These are phyloP conservation scores for Lasiommata megera DNA, from an alignment of 2,888 invertebrate species.

Conservation along the genomic window DNA sequence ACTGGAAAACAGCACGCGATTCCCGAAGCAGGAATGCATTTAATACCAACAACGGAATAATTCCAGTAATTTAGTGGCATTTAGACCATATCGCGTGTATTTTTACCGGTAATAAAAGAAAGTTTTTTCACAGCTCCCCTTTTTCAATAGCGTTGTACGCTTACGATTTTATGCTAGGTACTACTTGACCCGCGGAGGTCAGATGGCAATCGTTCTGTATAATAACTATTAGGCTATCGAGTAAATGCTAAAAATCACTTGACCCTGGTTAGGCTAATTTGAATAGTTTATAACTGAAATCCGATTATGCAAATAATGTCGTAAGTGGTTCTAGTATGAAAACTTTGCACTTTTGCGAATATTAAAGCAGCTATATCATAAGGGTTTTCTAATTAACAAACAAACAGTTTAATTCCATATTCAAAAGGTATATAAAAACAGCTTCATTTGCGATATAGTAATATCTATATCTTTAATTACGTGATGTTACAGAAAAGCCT, in stretches of 20 bases:
- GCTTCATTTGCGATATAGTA: too few species aligned
- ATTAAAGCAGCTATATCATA: too few species aligned
- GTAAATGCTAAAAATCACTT: neutral
- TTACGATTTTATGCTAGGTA: neutral
- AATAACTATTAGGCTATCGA: neutral
- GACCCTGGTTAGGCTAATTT: neutral
- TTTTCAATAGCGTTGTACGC: slow-evolving; percentile 3
- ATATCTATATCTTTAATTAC: too few species aligned
- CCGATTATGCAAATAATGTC: too few species aligned
- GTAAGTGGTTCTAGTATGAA: too few species aligned
- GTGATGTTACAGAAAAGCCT: too few species aligned
- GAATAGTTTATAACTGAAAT: too few species aligned
- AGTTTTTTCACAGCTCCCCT: slow-evolving; percentile 33
- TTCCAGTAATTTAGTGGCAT: slow-evolving; percentile 68
- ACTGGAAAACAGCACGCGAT: slow-evolving; percentile 59
- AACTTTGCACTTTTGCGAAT: too few species aligned
- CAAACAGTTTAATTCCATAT: too few species aligned
- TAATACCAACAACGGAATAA: slow-evolving; percentile 68
- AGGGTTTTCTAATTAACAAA: too few species aligned
- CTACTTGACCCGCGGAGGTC: neutral
- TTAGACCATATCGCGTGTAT: slow-evolving; percentile 62
- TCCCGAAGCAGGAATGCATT: slow-evolving; percentile 68
- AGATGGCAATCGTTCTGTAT: neutral
- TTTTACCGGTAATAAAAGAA: slow-evolving; percentile 32
- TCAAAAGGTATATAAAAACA: too few species aligned